These are phyloP conservation scores for Centropyge bicolor DNA, from an alignment of 2,797 vertebrate species.

Conservation along the genomic window DNA sequence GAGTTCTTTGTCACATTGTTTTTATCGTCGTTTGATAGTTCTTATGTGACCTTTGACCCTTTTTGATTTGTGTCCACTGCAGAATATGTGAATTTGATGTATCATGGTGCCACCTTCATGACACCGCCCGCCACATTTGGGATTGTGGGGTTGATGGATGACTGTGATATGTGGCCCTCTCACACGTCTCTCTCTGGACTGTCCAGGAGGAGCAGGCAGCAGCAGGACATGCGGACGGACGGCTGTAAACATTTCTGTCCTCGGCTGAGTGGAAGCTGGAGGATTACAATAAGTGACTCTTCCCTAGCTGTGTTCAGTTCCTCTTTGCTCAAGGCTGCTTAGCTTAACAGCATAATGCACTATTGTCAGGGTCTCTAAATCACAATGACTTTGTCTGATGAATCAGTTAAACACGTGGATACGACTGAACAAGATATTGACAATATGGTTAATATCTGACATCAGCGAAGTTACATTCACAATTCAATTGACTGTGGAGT, in stretches of 20 bases:
- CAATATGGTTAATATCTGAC: background rate
- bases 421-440: background rate
- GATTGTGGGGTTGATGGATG: slow-evolving; percentile 53
- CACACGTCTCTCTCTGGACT: slow-evolving; percentile 56
- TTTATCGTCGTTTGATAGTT: background rate
- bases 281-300: slow-evolving; percentile 10
- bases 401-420: background rate
- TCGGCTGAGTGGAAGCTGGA: background rate
- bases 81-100: slow-evolving; percentile 46
- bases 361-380: background rate
- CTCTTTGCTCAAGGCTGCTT: background rate
- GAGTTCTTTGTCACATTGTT: background rate
- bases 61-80: slow-evolving; percentile 43
- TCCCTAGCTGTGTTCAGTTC: background rate
- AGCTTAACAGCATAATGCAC: background rate
- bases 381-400: background rate
- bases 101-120: slow-evolving; percentile 42
- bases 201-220: slow-evolving; percentile 41
- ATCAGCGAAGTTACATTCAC: background rate
- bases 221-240: slow-evolving; percentile 13
- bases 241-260: slow-evolving; percentile 22
- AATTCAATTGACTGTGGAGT: background rate
- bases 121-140: slow-evolving; percentile 54
- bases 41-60: slow-evolving; percentile 19
- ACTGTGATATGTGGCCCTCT: slow-evolving; percentile 49